Evolutionary conservation across 2,797 vertebrate genomes (phyloP), one percentile per base, ranked within the genome.

Genomic region (Myripristis murdjan): DNA sequence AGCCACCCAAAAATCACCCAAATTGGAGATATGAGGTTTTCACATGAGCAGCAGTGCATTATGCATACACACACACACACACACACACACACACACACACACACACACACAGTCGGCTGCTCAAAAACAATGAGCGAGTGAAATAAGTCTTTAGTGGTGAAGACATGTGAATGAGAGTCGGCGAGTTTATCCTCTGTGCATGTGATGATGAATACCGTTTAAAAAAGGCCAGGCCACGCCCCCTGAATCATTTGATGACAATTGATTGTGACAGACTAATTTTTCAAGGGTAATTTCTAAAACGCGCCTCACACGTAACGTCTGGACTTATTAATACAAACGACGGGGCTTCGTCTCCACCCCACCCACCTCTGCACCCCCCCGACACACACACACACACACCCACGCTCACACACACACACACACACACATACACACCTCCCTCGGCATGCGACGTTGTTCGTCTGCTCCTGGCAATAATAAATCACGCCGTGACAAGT

Each of bases 201-300:
- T 41, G 73, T 12, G 67, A 65, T 73, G 82, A 86, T 79, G 65
- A 83, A 86, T 47, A 41, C 58, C 35, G 20, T 75, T 83, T 77
- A 76, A 84, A 82, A 62, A 67, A 72, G 55, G 33, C 1, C 53
- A 61, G 68, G 75, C 87, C 82, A 62, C 89, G 49, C 80, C 87
- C 87, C 85, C 48, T 9, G 48, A 75, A 54, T 82, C 84, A 58
- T 81, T 90, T 92, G 90, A 92, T 73, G 88, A 73, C 85, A 70
- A 89, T 91, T 74, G 86, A 85, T 91, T 55, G 53, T 90, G 87
- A 89, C 92, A 91, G 22, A 77, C 81, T 84, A 90, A 93, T 93
- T 91, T 91, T 93, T 92, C 90, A 92, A 91, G 89, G 91, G 84
- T 93, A 91, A 91, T 92, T 93, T 92, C 87, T 75, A 83, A 91